Evolutionary conservation across 1,140 invertebrate genomes (phyloP), one percentile per base, ranked within the genome.

Genomic region (Dryas iulia): DNA sequence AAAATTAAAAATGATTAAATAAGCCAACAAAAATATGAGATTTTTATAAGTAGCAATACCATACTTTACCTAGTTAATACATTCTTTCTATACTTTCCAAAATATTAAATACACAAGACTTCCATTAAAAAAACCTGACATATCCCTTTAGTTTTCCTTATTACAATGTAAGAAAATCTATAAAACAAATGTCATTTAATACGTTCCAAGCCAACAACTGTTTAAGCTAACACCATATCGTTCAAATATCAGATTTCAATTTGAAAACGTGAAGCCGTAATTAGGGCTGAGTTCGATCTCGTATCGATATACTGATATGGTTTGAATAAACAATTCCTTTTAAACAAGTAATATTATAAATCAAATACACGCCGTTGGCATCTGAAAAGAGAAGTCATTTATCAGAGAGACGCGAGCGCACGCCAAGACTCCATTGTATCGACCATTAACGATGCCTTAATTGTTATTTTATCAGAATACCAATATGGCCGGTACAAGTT

Each of bases 301-400:
- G 74, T 74, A 87, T 87, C 84, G 84, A 88, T 90, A 84, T 82
- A 5, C 39, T 47, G 53, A 54, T 54, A 54, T 12, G 80, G 78
- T 66, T 81, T 84, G 80, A 87, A 87, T 83, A 86, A 90, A 88
- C 87, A 88, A 84, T 83, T 78, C 71, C 77, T 79, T 81, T 81
- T 81, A 80, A 81, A 82, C 76, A 82, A 84, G 85, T 87, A 88
- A 88, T 85, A 84, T 87, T 89, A 87, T 90, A 89, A 90, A 90
- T 90, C 87, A 88, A 90, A 90, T 71, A 83, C 82, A 73, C 87
- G 84, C 84, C 79, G 82, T 79, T 77, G 80, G 74, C 77, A 77
- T 82, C 79, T 76, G 76, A 59, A 69, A 70, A 79, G 79, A 80
- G 73, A 71, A 73, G 77, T 90, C 86, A 88, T 90, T 90, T 86